Conservation (phyloP, 2,888 invertebrate genomes). For the Tipula vernalis region DNA sequence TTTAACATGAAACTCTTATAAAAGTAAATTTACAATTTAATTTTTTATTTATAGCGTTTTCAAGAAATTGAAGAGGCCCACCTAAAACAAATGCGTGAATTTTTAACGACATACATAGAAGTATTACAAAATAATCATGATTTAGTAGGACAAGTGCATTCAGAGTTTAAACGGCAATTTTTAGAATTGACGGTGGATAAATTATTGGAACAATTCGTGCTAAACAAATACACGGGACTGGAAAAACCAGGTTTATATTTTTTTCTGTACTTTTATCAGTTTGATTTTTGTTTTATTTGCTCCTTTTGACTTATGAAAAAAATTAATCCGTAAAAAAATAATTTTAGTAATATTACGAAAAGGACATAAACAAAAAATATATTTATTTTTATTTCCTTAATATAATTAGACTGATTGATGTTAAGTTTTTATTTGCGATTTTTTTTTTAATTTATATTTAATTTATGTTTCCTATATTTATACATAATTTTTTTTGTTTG, state of each 20-base stretch:
- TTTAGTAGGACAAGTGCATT: constrained; percentile 84
- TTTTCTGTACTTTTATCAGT: background rate
- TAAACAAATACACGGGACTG: constrained; percentile 83
- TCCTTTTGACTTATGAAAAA: background rate
- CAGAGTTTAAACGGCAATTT: constrained; percentile 85
- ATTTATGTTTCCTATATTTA: background rate
- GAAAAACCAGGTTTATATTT: constrained; percentile 71
- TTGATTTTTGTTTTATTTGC: background rate
- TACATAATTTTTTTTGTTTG: background rate
- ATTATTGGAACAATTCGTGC: constrained; percentile 80
- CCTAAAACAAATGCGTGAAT: constrained; percentile 88
- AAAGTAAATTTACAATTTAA: too few species aligned
- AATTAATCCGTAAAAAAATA: background rate
- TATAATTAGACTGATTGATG: background rate
- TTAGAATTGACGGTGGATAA: constrained; percentile 86
- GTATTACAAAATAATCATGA: constrained; percentile 82
- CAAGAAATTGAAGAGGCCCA: constrained; percentile 92
- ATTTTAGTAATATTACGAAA: background rate
- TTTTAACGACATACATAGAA: constrained; percentile 78
- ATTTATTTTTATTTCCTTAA: background rate
- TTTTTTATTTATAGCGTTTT: constrained; percentile 49
- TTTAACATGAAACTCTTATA: too few species aligned
- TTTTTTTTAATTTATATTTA: background rate
- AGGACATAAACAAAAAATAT: background rate
- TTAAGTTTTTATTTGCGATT: background rate